Percentiles rank a stretch among this genome's conserved stretches.
Conservation (phyloP, 2,113 vertebrate genomes). For the Theristicus caerulescens region DNA sequence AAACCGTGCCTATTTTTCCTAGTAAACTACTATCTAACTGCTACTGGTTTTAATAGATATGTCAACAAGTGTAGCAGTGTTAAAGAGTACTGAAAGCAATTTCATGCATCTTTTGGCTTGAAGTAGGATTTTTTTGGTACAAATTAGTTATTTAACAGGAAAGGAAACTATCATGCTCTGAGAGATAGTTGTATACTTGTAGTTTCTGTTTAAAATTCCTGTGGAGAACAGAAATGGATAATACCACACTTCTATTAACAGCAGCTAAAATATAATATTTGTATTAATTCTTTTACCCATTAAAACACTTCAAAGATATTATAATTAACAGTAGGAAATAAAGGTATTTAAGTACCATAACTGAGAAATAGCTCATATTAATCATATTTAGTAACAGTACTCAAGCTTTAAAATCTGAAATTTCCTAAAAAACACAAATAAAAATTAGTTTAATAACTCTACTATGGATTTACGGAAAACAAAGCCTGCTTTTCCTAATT, state of each 20-base stretch:
- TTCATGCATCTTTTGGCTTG: not conserved
- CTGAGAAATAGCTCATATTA: slow-evolving; percentile 35
- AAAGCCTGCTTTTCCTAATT: slow-evolving; percentile 10
- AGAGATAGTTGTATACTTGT: not conserved
- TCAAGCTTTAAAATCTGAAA: not conserved
- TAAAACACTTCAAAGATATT: slow-evolving; percentile 3
- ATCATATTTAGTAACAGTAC: not conserved
- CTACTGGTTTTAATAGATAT: not conserved
- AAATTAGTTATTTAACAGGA: not conserved
- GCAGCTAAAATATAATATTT: not conserved
- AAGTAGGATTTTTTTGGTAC: not conserved
- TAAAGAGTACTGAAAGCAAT: not conserved
- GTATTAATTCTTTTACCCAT: slow-evolving; percentile 1
- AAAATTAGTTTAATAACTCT: not conserved
- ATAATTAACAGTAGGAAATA: slow-evolving; percentile 44
- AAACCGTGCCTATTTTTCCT: not conserved
- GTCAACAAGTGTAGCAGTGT: not conserved
- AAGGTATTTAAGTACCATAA: slow-evolving; percentile 48
- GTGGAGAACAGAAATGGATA: not conserved
- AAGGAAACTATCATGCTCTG: not conserved
- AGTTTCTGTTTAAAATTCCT: not conserved
- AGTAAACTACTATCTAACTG: not conserved
- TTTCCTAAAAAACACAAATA: not conserved
- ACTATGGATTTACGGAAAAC: not conserved
- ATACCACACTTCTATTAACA: not conserved